Conservation (phyloP, 2,797 vertebrate species). For the Austrolebias charrua region DNA sequence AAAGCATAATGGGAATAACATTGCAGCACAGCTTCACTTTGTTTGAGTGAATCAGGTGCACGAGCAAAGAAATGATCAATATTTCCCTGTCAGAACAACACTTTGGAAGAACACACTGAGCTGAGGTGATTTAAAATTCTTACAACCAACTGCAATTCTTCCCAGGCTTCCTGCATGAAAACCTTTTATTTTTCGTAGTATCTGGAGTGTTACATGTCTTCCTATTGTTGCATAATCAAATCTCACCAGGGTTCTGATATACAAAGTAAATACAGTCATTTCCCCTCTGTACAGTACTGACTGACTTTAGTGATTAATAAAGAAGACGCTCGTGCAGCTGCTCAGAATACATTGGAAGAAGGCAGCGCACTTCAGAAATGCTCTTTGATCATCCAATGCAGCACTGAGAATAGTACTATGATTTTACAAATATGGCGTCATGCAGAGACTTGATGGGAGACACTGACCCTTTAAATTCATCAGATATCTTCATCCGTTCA, state of each 20-base stretch:
- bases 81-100: slow-evolving; percentile 35
- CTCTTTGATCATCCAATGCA: slow-evolving; percentile 69
- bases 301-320: slow-evolving; percentile 61
- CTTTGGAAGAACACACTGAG: slow-evolving; percentile 21
- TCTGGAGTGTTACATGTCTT: slow-evolving; percentile 44
- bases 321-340: slow-evolving; percentile 71
- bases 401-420: slow-evolving; percentile 49
- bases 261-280: slow-evolving; percentile 51
- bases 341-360: slow-evolving; percentile 64
- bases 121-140: slow-evolving; percentile 18
- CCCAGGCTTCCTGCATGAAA: slow-evolving; percentile 13
- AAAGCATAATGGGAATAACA: slow-evolving; percentile 41
- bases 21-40: slow-evolving; percentile 40
- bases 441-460: slow-evolving; percentile 46
- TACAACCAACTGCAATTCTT: slow-evolving; percentile 25
- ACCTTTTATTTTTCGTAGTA: slow-evolving; percentile 14
- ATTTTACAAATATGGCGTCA: slow-evolving; percentile 25
- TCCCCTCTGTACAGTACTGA: slow-evolving; percentile 55
- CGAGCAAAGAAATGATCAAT: slow-evolving; percentile 22
- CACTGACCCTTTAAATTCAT: slow-evolving; percentile 42
- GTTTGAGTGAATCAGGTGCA: slow-evolving; percentile 33
- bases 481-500: slow-evolving; percentile 31
- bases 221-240: slow-evolving; percentile 66
- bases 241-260: slow-evolving; percentile 43
- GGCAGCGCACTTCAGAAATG: slow-evolving; percentile 56